Percentiles rank a stretch among this genome's conserved stretches.
Evolutionary conservation across 2,888 invertebrate species (phyloP).

Genomic region (Autographa pulchrina): DNA sequence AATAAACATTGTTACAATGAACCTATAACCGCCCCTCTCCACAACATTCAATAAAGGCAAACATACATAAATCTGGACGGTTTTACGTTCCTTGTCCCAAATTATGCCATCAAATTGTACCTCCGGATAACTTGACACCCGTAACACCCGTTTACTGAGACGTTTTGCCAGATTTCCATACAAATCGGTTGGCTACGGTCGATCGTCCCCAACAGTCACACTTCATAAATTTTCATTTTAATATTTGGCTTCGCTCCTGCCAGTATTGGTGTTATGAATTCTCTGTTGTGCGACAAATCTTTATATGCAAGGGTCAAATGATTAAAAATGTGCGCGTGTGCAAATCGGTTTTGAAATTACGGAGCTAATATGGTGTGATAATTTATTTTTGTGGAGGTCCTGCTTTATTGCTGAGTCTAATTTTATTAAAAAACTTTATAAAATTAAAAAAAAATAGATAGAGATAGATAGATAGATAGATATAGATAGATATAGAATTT

Average conservation of each 20-base stretch:
- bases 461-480: too few species aligned
- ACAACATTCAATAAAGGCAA: conserved; percentile 83
- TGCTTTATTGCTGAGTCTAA: neutral
- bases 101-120: conserved; percentile 86
- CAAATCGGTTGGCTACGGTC: conserved; percentile 86
- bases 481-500: too few species aligned
- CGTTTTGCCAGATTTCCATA: conserved; percentile 84
- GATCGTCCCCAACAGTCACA: conserved; percentile 71
- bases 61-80: conserved; percentile 84
- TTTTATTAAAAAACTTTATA: neutral
- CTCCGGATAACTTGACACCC: conserved; percentile 68
- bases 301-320: conserved; percentile 29
- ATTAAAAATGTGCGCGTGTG: conserved; percentile 23
- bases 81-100: conserved; percentile 83
- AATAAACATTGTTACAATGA: conserved; percentile 52
- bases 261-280: conserved; percentile 60
- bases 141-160: conserved; percentile 74
- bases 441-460: too few species aligned
- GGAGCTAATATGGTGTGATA: conserved; percentile 2
- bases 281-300: conserved; percentile 67
- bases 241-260: conserved; percentile 78
- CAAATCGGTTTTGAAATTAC: conserved; percentile 15
- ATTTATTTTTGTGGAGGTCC: conserved; percentile 6
- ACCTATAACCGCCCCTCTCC: conserved; percentile 78
- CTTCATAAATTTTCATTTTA: conserved; percentile 88